Conservation (phyloP, 2,113 vertebrate species). For the Stegostoma tigrinum region DNA sequence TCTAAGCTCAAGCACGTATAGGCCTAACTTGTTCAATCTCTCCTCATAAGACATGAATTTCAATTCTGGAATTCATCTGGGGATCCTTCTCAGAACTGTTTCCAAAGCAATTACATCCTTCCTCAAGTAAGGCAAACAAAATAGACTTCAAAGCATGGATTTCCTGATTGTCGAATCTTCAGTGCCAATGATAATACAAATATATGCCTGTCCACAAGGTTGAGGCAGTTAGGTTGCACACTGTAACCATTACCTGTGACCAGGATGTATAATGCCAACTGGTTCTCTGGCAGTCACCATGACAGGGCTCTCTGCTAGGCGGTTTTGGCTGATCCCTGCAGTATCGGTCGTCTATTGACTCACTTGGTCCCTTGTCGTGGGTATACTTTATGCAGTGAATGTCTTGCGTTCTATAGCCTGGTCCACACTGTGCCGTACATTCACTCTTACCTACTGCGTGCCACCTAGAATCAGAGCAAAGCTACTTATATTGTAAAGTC, state of each 20-base stretch:
- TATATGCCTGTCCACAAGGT: not conserved
- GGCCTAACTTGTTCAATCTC: no score
- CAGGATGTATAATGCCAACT: slow-evolving; percentile 89
- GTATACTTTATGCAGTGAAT: slow-evolving; percentile 82
- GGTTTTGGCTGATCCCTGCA: slow-evolving; percentile 74
- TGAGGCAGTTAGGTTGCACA: not conserved
- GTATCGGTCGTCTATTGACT: slow-evolving; percentile 60
- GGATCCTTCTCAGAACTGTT: no score
- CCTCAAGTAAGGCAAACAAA: not conserved
- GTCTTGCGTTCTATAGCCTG: slow-evolving; percentile 72
- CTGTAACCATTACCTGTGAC: slow-evolving; percentile 71
- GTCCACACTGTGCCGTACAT: slow-evolving; percentile 80
- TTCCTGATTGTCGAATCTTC: not conserved
- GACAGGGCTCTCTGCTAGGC: slow-evolving; percentile 71
- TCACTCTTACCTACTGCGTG: slow-evolving; percentile 76
- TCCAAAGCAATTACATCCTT: no score
- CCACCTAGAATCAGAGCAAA: slow-evolving; percentile 66
- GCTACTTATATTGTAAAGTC: slow-evolving; percentile 15
- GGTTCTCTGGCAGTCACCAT: slow-evolving; percentile 73
- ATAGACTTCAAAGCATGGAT: not conserved
- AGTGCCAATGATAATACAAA: not conserved
- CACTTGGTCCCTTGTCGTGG: slow-evolving; percentile 58
- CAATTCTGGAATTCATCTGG: no score
- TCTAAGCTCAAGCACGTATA: no score
- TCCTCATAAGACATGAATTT: no score